Evolutionary conservation across 2,888 invertebrate species (phyloP).

Genomic region (Stegana nigrithorax): DNA sequence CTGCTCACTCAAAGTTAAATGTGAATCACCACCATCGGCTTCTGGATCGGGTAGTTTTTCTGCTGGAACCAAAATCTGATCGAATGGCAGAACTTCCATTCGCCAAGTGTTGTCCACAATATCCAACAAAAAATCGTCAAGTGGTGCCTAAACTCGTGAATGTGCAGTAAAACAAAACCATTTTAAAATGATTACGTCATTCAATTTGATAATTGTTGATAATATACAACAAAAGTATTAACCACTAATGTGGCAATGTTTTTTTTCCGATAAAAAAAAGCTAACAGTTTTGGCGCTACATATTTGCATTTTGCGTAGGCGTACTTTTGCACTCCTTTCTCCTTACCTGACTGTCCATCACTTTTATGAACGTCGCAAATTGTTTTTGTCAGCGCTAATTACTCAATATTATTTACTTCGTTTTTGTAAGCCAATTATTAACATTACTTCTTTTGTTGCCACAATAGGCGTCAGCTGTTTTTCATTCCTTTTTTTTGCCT

Average conservation of each 20-base stretch:
- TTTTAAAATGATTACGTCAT: not conserved
- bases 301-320: too few species aligned
- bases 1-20: conserved; percentile 89
- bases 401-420: too few species aligned
- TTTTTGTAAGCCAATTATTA: too few species aligned
- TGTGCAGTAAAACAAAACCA: not conserved
- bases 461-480: too few species aligned
- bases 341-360: conserved; percentile 66
- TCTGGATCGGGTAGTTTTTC: conserved; percentile 93
- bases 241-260: not conserved
- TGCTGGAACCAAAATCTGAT: conserved; percentile 86
- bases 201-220: not conserved
- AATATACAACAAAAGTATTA: not conserved
- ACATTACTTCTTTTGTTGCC: too few species aligned
- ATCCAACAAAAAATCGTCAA: conserved; percentile 67
- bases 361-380: conserved; percentile 38
- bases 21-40: conserved; percentile 91
- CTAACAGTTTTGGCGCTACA: too few species aligned
- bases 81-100: conserved; percentile 83
- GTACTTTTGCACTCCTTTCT: too few species aligned
- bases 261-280: not conserved
- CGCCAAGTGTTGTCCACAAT: conserved; percentile 85
- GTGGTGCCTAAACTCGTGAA: conserved; percentile 53
- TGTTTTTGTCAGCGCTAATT: too few species aligned
- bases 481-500: too few species aligned